phyloP scores from a whole-genome alignment of 2,797 vertebrate species.

The Ctenosaura bakeri region DNA sequence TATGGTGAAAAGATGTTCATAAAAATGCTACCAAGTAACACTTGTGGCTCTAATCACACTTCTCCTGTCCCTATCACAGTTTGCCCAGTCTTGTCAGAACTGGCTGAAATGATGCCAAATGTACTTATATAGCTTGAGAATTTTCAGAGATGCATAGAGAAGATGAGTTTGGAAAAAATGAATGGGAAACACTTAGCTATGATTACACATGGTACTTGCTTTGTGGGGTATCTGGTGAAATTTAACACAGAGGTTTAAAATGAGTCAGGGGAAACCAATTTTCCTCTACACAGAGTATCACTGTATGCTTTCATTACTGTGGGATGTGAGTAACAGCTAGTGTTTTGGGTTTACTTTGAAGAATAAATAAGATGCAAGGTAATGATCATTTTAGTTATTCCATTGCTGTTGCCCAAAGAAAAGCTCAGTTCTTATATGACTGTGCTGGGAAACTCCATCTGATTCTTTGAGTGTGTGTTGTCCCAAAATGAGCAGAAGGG shows the following conservation, averaged over 20 bases:
- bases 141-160: background rate
- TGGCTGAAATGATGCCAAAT: conserved; percentile 25
- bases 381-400: background rate
- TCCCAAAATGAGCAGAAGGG: background rate
- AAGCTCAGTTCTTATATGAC: background rate
- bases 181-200: background rate
- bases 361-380: background rate
- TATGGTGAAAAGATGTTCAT: background rate
- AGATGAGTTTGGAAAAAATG: background rate
- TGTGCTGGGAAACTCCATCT: background rate
- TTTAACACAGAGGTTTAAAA: background rate
- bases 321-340: background rate
- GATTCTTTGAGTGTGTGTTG: background rate
- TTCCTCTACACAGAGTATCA: background rate
- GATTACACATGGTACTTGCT: background rate
- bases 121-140: background rate
- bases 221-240: conserved; percentile 16
- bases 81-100: background rate
- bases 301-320: background rate
- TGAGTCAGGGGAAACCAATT: conserved; percentile 6
- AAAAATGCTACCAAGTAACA: conserved; percentile 13
- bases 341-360: background rate
- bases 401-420: background rate
- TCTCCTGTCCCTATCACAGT: background rate
- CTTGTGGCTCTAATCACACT: background rate